A percentile compares a stretch with the other conserved stretches of the same genome.
These are phyloP conservation scores for Drosophila leontia DNA, from an alignment of 1,140 invertebrate species.

Conservation along the genomic window DNA sequence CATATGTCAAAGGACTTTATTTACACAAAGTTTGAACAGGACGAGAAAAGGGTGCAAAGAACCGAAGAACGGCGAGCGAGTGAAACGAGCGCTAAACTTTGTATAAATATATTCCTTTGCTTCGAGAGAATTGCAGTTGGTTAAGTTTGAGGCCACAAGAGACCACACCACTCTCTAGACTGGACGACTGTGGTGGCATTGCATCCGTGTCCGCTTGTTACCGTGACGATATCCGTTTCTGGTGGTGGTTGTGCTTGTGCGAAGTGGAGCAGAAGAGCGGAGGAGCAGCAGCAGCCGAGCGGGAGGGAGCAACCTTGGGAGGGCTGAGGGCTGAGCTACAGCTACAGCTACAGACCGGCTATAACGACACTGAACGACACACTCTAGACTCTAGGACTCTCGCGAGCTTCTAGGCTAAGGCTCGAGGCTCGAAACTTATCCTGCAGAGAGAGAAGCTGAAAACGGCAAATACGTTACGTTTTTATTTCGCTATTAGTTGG, in stretches of 20 bases:
- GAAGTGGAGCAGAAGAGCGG: slow-evolving; percentile 19
- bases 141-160: slow-evolving; percentile 45
- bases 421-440: slow-evolving; percentile 73
- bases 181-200: slow-evolving; percentile 25
- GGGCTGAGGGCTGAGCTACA: slow-evolving; percentile 62
- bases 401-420: slow-evolving; percentile 70
- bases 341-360: slow-evolving; percentile 70
- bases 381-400: slow-evolving; percentile 63
- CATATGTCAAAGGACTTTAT: slow-evolving; percentile 81
- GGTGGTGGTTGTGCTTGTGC: slow-evolving; percentile 21
- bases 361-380: slow-evolving; percentile 61
- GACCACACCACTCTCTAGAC: slow-evolving; percentile 48
- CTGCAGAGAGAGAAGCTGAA: slow-evolving; percentile 82
- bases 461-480: slow-evolving; percentile 82
- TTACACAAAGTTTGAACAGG: slow-evolving; percentile 79
- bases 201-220: slow-evolving; percentile 61
- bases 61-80: slow-evolving; percentile 9
- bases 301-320: slow-evolving; percentile 58
- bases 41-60: slow-evolving; percentile 1
- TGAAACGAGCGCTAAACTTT: slow-evolving; percentile 67
- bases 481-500: slow-evolving; percentile 61
- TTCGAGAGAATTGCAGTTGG: slow-evolving; percentile 39
- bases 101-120: slow-evolving; percentile 85
- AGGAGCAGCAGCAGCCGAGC: slow-evolving; percentile 44
- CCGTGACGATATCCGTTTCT: slow-evolving; percentile 68